Percentiles rank a stretch among this genome's conserved stretches.
These are phyloP conservation scores for Lepetodrilus schrolli DNA, from an alignment of 2,888 invertebrate genomes.

Conservation along the genomic window DNA sequence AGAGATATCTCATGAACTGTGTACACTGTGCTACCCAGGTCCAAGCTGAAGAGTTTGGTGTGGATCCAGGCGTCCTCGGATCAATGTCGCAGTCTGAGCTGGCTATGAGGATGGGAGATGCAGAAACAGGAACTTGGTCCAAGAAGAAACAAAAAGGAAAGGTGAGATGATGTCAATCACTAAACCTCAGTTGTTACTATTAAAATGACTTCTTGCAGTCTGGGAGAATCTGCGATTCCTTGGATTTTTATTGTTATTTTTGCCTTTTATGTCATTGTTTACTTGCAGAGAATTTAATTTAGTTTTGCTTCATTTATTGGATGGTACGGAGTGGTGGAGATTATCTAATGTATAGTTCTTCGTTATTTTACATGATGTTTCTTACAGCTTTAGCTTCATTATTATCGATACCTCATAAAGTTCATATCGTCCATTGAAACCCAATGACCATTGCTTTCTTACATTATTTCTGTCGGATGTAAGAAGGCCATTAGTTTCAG, in stretches of 20 bases:
- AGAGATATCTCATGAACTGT: neutral
- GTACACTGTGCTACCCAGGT: conserved; percentile 48
- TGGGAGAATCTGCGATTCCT: neutral
- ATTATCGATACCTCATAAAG: too few species aligned
- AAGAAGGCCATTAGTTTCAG: too few species aligned
- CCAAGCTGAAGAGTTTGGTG: conserved; percentile 63
- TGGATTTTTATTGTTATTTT: neutral
- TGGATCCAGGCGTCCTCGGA: conserved; percentile 60
- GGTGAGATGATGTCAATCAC: conserved; percentile 35
- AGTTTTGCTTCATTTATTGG: too few species aligned
- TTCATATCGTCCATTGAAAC: too few species aligned
- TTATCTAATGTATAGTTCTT: too few species aligned
- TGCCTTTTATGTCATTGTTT: neutral
- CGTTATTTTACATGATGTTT: too few species aligned
- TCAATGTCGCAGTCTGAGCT: conserved; percentile 70
- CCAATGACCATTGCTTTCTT: too few species aligned
- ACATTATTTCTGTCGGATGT: too few species aligned
- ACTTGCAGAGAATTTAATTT: neutral
- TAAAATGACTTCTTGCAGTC: too few species aligned
- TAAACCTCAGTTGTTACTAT: too few species aligned
- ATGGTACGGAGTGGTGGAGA: too few species aligned
- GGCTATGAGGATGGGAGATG: conserved; percentile 67
- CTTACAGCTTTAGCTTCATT: too few species aligned
- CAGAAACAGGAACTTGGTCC: conserved; percentile 44
- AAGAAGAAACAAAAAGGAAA: conserved; percentile 56